These are phyloP conservation scores for Oophaga sylvatica DNA, from an alignment of 2,797 vertebrate genomes.

Conservation along the genomic window DNA sequence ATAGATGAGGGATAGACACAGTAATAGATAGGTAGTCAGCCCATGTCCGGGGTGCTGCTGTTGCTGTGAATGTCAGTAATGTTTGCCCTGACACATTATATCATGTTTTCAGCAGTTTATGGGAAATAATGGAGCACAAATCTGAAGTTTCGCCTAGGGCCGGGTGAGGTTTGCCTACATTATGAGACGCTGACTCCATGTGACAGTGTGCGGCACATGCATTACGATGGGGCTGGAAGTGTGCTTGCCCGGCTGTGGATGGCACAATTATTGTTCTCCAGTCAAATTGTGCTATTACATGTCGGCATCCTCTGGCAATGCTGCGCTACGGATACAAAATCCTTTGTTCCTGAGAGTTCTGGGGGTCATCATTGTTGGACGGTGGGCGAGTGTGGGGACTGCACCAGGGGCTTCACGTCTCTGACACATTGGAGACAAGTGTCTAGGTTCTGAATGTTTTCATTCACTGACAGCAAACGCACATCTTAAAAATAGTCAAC, in stretches of 20 bases:
- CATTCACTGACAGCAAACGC: not conserved
- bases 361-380: not conserved
- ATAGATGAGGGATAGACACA: not conserved
- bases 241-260: not conserved
- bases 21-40: not conserved
- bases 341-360: no score
- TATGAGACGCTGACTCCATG: slow-evolving; percentile 11
- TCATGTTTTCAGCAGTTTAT: slow-evolving; percentile 13
- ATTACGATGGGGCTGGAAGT: no score
- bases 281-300: not conserved
- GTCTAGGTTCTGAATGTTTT: not conserved
- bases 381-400: no score
- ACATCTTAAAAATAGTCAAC: not conserved
- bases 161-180: not conserved
- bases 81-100: slow-evolving; percentile 34
- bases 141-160: slow-evolving; percentile 18
- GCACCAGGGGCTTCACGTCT: no score
- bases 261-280: slow-evolving; percentile 1
- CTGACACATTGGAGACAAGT: not conserved
- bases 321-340: no score
- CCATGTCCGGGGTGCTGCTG: not conserved
- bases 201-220: not conserved
- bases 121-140: slow-evolving; percentile 25
- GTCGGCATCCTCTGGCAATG: not conserved
- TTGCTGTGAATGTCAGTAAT: not conserved